Conservation (phyloP, 1,140 invertebrate species). For the Gonatopus flavifemur region DNA sequence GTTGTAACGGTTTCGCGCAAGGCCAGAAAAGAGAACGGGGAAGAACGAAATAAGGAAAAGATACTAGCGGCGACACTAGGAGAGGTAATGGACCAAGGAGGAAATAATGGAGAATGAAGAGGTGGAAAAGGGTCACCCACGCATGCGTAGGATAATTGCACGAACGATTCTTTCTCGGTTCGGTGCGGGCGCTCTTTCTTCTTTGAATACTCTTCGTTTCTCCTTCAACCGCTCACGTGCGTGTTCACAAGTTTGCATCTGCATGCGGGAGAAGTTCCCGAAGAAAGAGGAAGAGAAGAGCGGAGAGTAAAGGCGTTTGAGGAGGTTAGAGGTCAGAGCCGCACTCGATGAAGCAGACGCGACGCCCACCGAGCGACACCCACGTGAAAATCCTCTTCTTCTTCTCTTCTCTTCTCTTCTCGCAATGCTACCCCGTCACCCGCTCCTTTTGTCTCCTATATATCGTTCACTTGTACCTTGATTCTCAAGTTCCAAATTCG, state of each 20-base stretch:
- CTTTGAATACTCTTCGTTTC: conserved; percentile 23
- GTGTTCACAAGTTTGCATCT: conserved; percentile 36
- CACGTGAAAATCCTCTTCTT: conserved; percentile 37
- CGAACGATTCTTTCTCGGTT: no score
- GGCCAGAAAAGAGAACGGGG: no score
- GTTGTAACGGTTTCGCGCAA: no score
- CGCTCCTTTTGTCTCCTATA: conserved; percentile 5
- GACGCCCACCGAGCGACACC: conserved; percentile 52
- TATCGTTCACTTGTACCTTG: no score
- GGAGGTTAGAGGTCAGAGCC: conserved; percentile 22
- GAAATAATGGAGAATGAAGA: neutral
- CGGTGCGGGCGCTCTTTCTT: conserved; percentile 16
- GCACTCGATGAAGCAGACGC: conserved; percentile 51
- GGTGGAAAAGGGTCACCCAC: conserved; percentile 30
- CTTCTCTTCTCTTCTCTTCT: conserved; percentile 25
- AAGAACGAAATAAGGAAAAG: neutral
- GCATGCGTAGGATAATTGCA: conserved; percentile 6
- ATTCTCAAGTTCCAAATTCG: no score
- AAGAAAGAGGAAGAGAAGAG: conserved; percentile 9
- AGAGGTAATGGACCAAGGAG: neutral
- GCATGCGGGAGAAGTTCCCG: conserved; percentile 38
- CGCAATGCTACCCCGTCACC: conserved; percentile 41
- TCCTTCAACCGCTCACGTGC: conserved; percentile 22
- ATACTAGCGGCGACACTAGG: no score
- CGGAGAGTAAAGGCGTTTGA: conserved; percentile 23